These are phyloP conservation scores for Drosophila pachea DNA, from an alignment of 1,140 invertebrate species.

Conservation along the genomic window DNA sequence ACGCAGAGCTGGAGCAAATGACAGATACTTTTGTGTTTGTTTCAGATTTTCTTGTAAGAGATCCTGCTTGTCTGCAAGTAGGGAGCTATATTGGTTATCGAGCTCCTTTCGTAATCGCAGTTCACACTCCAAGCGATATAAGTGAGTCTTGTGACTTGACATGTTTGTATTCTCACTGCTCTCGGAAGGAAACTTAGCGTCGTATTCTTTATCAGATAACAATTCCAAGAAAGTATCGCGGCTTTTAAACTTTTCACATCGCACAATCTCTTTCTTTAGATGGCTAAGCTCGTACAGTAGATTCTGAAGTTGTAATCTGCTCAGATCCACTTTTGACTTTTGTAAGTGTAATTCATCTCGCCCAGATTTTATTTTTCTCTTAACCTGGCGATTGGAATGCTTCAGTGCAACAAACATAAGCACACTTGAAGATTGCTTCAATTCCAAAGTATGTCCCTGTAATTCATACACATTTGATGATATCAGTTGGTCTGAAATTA, in stretches of 20 bases:
- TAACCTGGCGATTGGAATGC: slow-evolving; percentile 94
- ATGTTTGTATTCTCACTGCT: slow-evolving; percentile 58
- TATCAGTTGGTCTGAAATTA: not conserved
- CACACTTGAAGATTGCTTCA: slow-evolving; percentile 85
- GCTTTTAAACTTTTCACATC: slow-evolving; percentile 96
- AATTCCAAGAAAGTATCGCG: slow-evolving; percentile 96
- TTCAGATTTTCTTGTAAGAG: slow-evolving; percentile 87
- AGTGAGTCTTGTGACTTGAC: slow-evolving; percentile 88
- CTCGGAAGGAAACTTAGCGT: slow-evolving; percentile 80
- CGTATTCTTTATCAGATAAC: slow-evolving; percentile 86
- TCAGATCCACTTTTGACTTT: slow-evolving; percentile 92
- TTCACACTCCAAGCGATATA: slow-evolving; percentile 95
- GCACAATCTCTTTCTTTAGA: slow-evolving; percentile 94
- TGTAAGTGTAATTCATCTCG: slow-evolving; percentile 88
- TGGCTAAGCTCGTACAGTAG: slow-evolving; percentile 96
- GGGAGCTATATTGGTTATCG: slow-evolving; percentile 86
- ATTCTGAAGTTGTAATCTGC: slow-evolving; percentile 95
- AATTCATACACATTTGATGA: not conserved
- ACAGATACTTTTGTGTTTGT: slow-evolving; percentile 89
- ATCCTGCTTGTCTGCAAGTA: slow-evolving; percentile 88
- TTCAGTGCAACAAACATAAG: slow-evolving; percentile 89
- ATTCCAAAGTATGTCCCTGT: slow-evolving; percentile 80
- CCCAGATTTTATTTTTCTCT: slow-evolving; percentile 89
- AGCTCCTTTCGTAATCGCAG: slow-evolving; percentile 92
- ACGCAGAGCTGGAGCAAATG: slow-evolving; percentile 88